Conservation (phyloP, 2,888 invertebrate species). For the Machimus atricapillus region DNA sequence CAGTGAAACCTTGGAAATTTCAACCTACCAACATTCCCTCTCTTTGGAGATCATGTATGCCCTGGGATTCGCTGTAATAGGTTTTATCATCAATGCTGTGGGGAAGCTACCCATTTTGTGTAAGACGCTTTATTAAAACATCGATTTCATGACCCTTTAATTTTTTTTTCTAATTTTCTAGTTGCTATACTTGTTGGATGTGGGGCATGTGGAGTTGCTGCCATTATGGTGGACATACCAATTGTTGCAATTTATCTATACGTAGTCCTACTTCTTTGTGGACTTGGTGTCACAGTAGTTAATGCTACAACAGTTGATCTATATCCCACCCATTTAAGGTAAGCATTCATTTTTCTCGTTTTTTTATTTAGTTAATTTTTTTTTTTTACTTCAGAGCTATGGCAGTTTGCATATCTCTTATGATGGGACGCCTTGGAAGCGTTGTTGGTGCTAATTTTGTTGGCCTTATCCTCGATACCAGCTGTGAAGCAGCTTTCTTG, state of each 20-base stretch:
- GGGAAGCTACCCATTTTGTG: slow-evolving; percentile 54
- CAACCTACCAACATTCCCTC: slow-evolving; percentile 54
- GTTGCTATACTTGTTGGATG: slow-evolving; percentile 52
- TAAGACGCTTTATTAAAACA: slow-evolving; percentile 48
- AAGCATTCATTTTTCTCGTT: background rate
- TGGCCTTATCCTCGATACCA: slow-evolving; percentile 61
- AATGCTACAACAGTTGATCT: slow-evolving; percentile 57
- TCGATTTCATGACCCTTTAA: background rate
- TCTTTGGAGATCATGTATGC: slow-evolving; percentile 54
- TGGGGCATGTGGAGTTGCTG: slow-evolving; percentile 52
- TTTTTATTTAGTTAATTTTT: background rate
- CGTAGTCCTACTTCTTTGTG: slow-evolving; percentile 52
- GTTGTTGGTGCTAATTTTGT: slow-evolving; percentile 63
- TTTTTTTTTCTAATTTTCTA: background rate
- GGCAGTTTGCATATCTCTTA: slow-evolving; percentile 65
- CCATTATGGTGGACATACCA: slow-evolving; percentile 51
- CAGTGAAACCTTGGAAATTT: slow-evolving; percentile 53
- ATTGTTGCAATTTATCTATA: slow-evolving; percentile 54
- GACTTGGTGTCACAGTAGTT: slow-evolving; percentile 55
- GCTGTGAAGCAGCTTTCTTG: slow-evolving; percentile 62
- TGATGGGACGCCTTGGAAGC: slow-evolving; percentile 65
- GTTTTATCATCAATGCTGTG: slow-evolving; percentile 53
- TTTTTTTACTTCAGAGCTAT: slow-evolving; percentile 60
- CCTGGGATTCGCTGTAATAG: slow-evolving; percentile 54
- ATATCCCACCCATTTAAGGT: slow-evolving; percentile 58